A percentile compares a stretch with the other conserved stretches of the same genome.
These are phyloP conservation scores for Gyps fulvus DNA, from an alignment of 2,113 vertebrate species.

Conservation along the genomic window DNA sequence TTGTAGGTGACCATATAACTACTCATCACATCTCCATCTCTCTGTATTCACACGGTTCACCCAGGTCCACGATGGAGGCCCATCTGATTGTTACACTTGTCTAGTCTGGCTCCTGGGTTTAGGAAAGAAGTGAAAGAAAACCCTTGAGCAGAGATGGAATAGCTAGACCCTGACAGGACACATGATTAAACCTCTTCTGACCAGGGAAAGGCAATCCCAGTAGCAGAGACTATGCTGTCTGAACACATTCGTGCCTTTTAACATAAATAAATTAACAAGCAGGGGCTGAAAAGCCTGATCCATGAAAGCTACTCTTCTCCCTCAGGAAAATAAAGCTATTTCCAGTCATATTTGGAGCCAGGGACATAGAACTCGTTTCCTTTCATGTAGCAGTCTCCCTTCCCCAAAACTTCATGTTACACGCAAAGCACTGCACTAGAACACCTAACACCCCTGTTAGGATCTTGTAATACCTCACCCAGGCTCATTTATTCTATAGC, in stretches of 20 bases:
- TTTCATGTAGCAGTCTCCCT: background rate
- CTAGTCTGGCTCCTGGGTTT: background rate
- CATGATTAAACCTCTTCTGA: background rate
- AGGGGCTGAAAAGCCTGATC: background rate
- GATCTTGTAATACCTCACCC: background rate
- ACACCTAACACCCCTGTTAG: no score
- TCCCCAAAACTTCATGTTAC: background rate
- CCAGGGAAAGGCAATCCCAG: background rate
- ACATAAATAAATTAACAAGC: slow-evolving; percentile 24
- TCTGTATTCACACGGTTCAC: fast-evolving
- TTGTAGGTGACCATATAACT: background rate
- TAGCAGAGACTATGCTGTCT: background rate
- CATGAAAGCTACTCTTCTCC: background rate
- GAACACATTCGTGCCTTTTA: background rate
- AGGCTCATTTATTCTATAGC: background rate
- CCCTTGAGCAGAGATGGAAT: background rate
- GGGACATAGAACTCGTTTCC: background rate
- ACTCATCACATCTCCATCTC: background rate
- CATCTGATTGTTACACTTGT: fast-evolving
- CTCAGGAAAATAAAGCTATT: background rate
- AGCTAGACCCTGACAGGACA: background rate
- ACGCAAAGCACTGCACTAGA: background rate
- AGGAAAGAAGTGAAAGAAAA: background rate
- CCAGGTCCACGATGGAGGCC: background rate
- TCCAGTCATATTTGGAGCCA: background rate